Base-by-base conservation (phyloP, 2,113 vertebrate species). In the Eira barbara region DNA sequence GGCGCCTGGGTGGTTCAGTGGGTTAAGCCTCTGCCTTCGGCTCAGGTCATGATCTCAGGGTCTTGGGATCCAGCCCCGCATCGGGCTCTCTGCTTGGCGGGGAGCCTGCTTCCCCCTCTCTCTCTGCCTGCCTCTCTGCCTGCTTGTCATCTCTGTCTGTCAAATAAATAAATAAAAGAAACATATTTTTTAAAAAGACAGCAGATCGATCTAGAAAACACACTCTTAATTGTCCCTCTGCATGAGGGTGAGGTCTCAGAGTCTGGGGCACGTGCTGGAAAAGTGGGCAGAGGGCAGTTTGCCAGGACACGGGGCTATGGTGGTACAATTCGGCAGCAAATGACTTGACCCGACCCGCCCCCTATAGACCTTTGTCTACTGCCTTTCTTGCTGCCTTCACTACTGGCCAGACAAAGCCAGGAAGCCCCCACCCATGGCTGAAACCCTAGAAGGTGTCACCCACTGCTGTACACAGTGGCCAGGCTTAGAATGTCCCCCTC, bases 191-290 rank as follows among this genome's bases (percentile, higher is more conserved):
- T 0, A 42, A 71, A 91, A 93, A 59, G 94, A 73, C 4, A 65
- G 95, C 79, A 63, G 27, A 29, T 59, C 57, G 34, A 23, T 74
- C 59, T 47, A 69, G 78, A 52, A 78, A 61, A 25, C 18, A 42
- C 7, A 69, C 31, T 34, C n/a, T 63, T 29, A 15, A 34, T 7
- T 20, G 7, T 13, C 65, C 29, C 27, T 57, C 15, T 9, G 59
- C 47, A 67, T 0, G 27, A 92, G 29, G 4, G 17, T 0, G 4
- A 17, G 14, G 31, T 39, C 36, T 34, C 1, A 0, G 47, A 34
- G 13, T n/a, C 78, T 27, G 1, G 1, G 52, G 57, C 12, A 15
- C 0, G 1, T 12, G 31, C 63, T 34, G 27, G 65, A 27, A 15
- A 65, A 15, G 7, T 1, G 23, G 39, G 61, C 36, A 45, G 47